phyloP scores from a whole-genome alignment of 1,140 invertebrate species.

The Ceratoteleas bidentatus region DNA sequence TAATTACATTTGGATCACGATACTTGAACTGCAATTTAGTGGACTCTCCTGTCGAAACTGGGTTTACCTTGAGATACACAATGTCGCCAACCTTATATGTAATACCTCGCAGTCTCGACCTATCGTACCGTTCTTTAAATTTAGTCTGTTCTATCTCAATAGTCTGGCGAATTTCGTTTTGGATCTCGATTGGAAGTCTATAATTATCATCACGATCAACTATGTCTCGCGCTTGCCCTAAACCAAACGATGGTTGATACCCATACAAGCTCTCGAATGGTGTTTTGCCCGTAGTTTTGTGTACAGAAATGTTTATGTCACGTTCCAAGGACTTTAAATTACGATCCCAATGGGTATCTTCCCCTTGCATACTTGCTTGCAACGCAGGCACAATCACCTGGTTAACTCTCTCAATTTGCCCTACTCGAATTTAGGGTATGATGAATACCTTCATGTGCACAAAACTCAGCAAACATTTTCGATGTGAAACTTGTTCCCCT shows the following conservation, averaged over 20 bases:
- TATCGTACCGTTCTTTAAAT: background rate
- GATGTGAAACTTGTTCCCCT: background rate
- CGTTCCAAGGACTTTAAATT: background rate
- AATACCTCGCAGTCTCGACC: background rate
- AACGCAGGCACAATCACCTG: background rate
- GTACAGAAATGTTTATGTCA: background rate
- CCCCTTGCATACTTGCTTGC: background rate
- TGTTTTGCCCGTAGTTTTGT: slow-evolving; percentile 1
- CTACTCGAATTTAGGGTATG: slow-evolving; percentile 2
- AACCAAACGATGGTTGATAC: background rate
- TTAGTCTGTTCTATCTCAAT: background rate
- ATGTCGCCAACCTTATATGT: background rate
- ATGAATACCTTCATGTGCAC: background rate
- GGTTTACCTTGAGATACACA: background rate
- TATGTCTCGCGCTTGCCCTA: background rate
- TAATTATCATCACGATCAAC: background rate
- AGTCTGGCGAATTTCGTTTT: background rate
- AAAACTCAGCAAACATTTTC: background rate
- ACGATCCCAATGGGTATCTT: background rate
- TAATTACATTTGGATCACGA: background rate
- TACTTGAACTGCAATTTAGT: background rate
- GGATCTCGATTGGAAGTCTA: background rate
- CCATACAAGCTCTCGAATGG: background rate
- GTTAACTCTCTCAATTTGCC: background rate
- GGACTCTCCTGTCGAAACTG: background rate